Percentiles rank a stretch among this genome's conserved stretches.
Evolutionary conservation across 2,888 invertebrate genomes (phyloP).

Genomic region (Eumacrocentrus americanus): DNA sequence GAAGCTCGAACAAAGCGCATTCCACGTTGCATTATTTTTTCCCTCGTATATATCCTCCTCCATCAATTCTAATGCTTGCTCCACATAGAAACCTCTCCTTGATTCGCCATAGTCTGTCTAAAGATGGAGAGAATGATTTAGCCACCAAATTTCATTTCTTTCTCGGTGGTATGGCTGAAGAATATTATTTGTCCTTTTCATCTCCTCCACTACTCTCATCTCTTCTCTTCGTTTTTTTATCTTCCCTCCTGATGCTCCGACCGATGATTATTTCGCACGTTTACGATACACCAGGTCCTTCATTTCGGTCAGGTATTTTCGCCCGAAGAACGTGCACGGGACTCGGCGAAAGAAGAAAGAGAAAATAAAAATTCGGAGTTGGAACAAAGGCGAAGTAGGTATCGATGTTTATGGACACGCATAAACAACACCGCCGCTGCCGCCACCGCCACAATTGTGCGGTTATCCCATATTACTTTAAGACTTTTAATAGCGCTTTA

Average conservation of each 20-base stretch:
- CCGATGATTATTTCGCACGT: conserved; percentile 48
- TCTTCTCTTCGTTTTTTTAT: conserved; percentile 9
- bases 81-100: too few relatives aligned
- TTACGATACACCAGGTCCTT: conserved; percentile 48
- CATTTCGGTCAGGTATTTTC: conserved; percentile 42
- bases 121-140: too few relatives aligned
- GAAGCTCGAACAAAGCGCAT: conserved; percentile 55
- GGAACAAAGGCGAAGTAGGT: conserved; percentile 35
- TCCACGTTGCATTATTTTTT: conserved; percentile 55
- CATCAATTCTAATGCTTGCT: too few relatives aligned
- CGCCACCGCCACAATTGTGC: conserved; percentile 41
- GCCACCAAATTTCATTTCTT: too few relatives aligned
- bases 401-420: conserved; percentile 59
- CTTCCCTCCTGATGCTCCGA: conserved; percentile 5
- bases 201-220: not conserved
- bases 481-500: conserved; percentile 51
- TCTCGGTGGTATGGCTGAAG: too few relatives aligned
- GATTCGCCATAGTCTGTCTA: too few relatives aligned
- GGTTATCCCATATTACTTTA: conserved; percentile 57
- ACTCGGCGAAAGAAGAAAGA: not conserved
- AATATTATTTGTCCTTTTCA: too few relatives aligned
- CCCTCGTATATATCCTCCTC: conserved; percentile 38
- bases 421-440: conserved; percentile 48
- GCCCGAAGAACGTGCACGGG: conserved; percentile 5
- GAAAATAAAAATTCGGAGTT: conserved; percentile 5